Evolutionary conservation across 2,797 vertebrate genomes (phyloP).

Genomic region (Melanotaenia nigrans): DNA sequence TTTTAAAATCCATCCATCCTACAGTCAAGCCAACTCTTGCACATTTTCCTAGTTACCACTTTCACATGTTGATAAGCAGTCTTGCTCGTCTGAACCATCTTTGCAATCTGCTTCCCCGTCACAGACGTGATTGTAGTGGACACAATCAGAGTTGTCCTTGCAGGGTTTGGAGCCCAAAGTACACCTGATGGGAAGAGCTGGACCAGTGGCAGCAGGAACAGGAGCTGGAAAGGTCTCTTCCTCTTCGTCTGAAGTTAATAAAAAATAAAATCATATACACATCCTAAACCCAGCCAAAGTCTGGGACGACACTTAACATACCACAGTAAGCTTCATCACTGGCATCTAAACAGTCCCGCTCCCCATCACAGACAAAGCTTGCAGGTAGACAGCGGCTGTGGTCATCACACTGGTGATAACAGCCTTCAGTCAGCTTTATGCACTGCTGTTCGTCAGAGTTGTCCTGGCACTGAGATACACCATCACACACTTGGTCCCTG

Average conservation of each 20-base stretch:
- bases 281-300: background rate
- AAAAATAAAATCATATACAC: background rate
- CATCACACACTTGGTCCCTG: slow-evolving; percentile 82
- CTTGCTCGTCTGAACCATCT: slow-evolving; percentile 90
- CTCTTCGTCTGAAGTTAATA: slow-evolving; percentile 37
- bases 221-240: slow-evolving; percentile 8
- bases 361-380: slow-evolving; percentile 85
- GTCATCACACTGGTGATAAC: slow-evolving; percentile 82
- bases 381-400: slow-evolving; percentile 80
- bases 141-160: slow-evolving; percentile 78
- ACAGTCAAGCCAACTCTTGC: background rate
- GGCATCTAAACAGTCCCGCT: slow-evolving; percentile 83
- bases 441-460: slow-evolving; percentile 86
- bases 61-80: slow-evolving; percentile 70
- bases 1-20: background rate
- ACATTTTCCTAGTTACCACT: slow-evolving; percentile 57
- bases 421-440: slow-evolving; percentile 64
- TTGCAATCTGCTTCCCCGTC: slow-evolving; percentile 87
- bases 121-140: slow-evolving; percentile 83
- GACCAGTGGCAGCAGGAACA: slow-evolving; percentile 36
- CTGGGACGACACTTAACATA: slow-evolving; percentile 58
- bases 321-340: slow-evolving; percentile 85
- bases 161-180: slow-evolving; percentile 73
- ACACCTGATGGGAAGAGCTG: slow-evolving; percentile 66
- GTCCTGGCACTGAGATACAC: slow-evolving; percentile 83